phyloP scores from a whole-genome alignment of 2,797 vertebrate genomes.

The Labeo calbasu region DNA sequence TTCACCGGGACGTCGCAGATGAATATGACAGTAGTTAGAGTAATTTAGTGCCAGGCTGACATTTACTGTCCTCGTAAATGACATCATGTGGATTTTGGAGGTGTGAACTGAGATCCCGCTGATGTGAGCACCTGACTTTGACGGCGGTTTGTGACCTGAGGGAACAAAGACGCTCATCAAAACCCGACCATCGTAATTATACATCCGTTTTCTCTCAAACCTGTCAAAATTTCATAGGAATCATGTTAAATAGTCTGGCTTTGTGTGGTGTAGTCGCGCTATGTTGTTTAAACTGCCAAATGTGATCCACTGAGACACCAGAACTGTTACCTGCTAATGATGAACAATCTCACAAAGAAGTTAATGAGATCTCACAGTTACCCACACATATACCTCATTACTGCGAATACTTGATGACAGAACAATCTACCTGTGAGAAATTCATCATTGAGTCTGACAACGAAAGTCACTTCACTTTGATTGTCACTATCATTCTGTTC shows the following conservation, averaged over 20 bases:
- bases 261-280: background rate
- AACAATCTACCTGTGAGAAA: background rate
- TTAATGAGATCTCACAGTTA: constrained; percentile 35
- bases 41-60: constrained; percentile 16
- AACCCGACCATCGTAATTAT: constrained; percentile 4
- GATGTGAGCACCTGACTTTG: background rate
- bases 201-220: background rate
- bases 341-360: constrained; percentile 30
- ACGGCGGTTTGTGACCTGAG: constrained; percentile 27
- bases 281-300: background rate
- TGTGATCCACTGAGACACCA: constrained; percentile 3
- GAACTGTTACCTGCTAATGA: constrained; percentile 41
- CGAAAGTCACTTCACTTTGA: constrained; percentile 12
- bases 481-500: background rate
- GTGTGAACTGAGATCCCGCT: constrained; percentile 2
- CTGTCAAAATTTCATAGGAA: constrained; percentile 32
- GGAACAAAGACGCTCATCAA: constrained; percentile 14
- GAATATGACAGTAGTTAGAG: background rate
- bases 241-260: constrained; percentile 14
- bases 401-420: constrained; percentile 15
- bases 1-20: background rate
- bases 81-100: background rate
- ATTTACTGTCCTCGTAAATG: constrained; percentile 24
- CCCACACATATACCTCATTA: constrained; percentile 26
- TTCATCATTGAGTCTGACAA: constrained; percentile 6